Evolutionary conservation across 1,140 invertebrate genomes (phyloP), one percentile per base, ranked within the genome.

Genomic region (Pseudoatta argentina): DNA sequence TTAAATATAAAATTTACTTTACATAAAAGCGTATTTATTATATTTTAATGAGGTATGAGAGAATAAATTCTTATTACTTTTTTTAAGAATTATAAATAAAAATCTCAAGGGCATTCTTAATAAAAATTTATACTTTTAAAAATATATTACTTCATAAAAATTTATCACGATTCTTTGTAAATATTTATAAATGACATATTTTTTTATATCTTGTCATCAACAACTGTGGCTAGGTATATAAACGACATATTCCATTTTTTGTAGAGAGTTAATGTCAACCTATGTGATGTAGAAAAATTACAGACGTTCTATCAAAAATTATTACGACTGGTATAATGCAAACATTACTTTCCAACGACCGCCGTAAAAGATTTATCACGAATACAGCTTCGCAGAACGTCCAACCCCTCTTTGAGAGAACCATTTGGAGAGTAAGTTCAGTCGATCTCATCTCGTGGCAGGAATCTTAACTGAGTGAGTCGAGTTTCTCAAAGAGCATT

Each of bases 391-490:
- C 18, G 12, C 12, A 16, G 53, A 66, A 27, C 27, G 18, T 67
- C 44, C 61, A 14, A 27, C 10, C 59, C 27, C 10, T 39, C 44
- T 66, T 27, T 67, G 39, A n/a, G 12, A 12, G 12, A 66, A 66
- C 24, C 63, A 51, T 67, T 76, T 16, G 55, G 24, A n/a, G 14
- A 14, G n/a, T 4, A 57, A 71, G 34, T 24, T 72, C 12, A 57
- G 51, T n/a, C 51, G 51, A 81, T 81, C 66, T 81, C 51, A 81
- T 71, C 66, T 72, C 18, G 16, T 24, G 39, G 30, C 67, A 44
- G 18, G 7, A 55, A 81, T 72, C 67, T 71, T 81, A 81, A 81
- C 51, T 72, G 21, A 72, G 66, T 24, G 21, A 81, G 66, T 81
- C 30, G 16, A 71, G 67, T 81, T 71, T 16, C 66, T 81, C 51